Evolutionary conservation across 2,888 invertebrate species (phyloP).

Genomic region (Dynastes maya): DNA sequence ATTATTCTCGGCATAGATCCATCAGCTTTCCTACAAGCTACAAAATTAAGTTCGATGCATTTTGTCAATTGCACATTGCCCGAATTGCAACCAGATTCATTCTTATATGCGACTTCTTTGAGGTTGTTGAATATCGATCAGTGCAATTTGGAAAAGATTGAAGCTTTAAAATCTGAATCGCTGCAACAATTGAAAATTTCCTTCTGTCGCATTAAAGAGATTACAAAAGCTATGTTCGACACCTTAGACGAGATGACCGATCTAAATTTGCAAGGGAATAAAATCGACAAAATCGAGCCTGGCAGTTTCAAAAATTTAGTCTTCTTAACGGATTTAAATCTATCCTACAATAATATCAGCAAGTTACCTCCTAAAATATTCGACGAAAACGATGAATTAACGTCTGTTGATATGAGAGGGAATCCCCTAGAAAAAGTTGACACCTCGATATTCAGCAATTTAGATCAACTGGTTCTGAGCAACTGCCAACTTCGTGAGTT

Average conservation of each 20-base stretch:
- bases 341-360: constrained; percentile 80
- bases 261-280: constrained; percentile 80
- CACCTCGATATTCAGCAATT: constrained; percentile 75
- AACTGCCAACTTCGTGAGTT: constrained; percentile 79
- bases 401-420: constrained; percentile 80
- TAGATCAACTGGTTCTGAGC: constrained; percentile 80
- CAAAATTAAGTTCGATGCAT: constrained; percentile 79
- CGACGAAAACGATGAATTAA: constrained; percentile 77
- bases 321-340: constrained; percentile 81
- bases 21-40: constrained; percentile 80
- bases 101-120: constrained; percentile 78
- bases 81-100: constrained; percentile 79
- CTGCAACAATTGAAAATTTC: constrained; percentile 65
- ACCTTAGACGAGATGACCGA: constrained; percentile 77
- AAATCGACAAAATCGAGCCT: constrained; percentile 75
- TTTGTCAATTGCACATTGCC: constrained; percentile 80
- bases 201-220: constrained; percentile 79
- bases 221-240: constrained; percentile 78
- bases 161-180: constrained; percentile 52
- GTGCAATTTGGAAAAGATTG: constrained; percentile 59
- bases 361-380: constrained; percentile 78
- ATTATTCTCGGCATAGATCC: constrained; percentile 79
- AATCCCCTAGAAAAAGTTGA: constrained; percentile 79
- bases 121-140: constrained; percentile 74
- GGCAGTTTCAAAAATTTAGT: constrained; percentile 77